Conservation (phyloP, 2,888 invertebrate species). For the Acronicta leporina region DNA sequence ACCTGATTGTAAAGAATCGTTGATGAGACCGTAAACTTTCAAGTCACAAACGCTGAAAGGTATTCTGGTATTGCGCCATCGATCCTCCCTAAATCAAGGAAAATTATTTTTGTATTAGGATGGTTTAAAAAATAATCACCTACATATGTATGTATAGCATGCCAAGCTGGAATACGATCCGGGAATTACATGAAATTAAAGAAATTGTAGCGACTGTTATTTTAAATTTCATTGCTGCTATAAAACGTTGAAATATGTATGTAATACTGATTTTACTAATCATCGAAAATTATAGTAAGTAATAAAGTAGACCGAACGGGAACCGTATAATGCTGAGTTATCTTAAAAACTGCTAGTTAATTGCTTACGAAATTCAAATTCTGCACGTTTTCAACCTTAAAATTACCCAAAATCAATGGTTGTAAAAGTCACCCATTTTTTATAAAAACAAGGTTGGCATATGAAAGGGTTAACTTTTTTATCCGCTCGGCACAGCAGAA, state of each 20-base stretch:
- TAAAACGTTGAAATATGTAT: constrained; percentile 20
- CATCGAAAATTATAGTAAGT: constrained; percentile 22
- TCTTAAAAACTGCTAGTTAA: constrained; percentile 11
- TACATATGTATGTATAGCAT: background rate
- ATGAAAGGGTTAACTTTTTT: constrained; percentile 70
- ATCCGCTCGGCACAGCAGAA: constrained; percentile 37
- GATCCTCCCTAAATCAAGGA: constrained; percentile 82
- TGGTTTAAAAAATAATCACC: constrained; percentile 2
- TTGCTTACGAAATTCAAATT: constrained; percentile 4
- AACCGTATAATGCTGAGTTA: constrained; percentile 11
- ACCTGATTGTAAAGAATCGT: constrained; percentile 54
- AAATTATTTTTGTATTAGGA: constrained; percentile 46
- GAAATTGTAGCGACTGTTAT: constrained; percentile 14
- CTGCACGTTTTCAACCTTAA: constrained; percentile 17
- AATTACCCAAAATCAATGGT: constrained; percentile 1
- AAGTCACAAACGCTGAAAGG: constrained; percentile 67
- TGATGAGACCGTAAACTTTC: constrained; percentile 68
- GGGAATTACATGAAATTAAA: constrained; percentile 19
- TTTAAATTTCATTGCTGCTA: constrained; percentile 34
- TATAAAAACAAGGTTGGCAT: constrained; percentile 57
- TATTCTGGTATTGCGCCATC: constrained; percentile 84
- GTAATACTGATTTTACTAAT: constrained; percentile 19
- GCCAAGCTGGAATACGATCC: constrained; percentile 10
- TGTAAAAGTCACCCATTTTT: constrained; percentile 33
- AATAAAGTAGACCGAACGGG: constrained; percentile 13